These are phyloP conservation scores for Rhingia campestris DNA, from an alignment of 2,888 invertebrate genomes.

Conservation along the genomic window DNA sequence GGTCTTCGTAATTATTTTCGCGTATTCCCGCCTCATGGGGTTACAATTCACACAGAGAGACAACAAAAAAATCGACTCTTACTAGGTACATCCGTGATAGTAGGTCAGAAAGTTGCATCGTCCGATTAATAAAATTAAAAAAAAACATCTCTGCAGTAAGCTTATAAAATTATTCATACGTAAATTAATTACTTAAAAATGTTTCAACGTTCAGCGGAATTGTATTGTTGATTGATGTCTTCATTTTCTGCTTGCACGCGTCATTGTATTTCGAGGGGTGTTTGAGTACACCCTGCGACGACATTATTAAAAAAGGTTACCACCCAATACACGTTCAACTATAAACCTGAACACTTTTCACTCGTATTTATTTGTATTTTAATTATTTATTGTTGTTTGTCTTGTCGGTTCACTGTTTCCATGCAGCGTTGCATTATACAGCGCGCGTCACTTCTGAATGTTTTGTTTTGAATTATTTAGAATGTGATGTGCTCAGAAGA, in stretches of 20 bases:
- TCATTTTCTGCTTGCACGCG: background rate
- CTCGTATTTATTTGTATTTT: no score
- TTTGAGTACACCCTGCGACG: background rate
- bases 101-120: conserved; percentile 18
- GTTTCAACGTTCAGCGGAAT: background rate
- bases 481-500: conserved; percentile 45
- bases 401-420: background rate
- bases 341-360: background rate
- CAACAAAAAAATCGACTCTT: background rate
- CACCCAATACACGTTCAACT: background rate
- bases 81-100: background rate
- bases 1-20: background rate
- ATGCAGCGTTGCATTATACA: background rate
- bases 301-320: background rate
- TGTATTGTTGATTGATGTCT: background rate
- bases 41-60: background rate
- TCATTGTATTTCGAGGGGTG: background rate
- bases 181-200: conserved; percentile 7
- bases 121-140: background rate
- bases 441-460: background rate
- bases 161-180: conserved; percentile 6
- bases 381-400: background rate
- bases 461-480: background rate
- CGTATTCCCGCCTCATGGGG: background rate
- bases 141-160: background rate